Conservation (phyloP, 1,140 invertebrate genomes). For the Aphaenogaster ashmeadi region DNA sequence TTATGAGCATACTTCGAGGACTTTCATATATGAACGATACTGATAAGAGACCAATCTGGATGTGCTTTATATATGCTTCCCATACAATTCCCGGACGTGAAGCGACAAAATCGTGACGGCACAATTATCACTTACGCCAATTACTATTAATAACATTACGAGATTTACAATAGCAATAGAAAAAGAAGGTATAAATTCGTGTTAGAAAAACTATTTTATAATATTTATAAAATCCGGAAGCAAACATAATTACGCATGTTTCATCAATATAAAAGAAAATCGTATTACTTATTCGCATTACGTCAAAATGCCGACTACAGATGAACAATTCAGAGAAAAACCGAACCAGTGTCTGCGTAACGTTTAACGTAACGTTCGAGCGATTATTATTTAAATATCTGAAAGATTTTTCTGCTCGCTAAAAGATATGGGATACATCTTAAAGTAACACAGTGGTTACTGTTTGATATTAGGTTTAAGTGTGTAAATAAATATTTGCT, state of each 20-base stretch:
- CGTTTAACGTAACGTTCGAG: not conserved
- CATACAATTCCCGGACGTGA: slow-evolving; percentile 20
- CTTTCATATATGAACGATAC: slow-evolving; percentile 14
- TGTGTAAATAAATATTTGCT: slow-evolving; percentile 45
- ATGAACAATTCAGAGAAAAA: slow-evolving; percentile 26
- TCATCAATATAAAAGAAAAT: slow-evolving; percentile 31
- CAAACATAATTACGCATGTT: slow-evolving; percentile 35
- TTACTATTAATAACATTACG: slow-evolving; percentile 51
- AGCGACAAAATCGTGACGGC: slow-evolving; percentile 46
- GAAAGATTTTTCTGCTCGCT: slow-evolving; percentile 39
- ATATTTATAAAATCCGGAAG: slow-evolving; percentile 58
- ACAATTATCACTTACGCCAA: slow-evolving; percentile 24
- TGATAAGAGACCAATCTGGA: slow-evolving; percentile 31
- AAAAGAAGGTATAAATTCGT: slow-evolving; percentile 12
- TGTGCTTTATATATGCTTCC: slow-evolving; percentile 65
- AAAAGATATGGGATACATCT: slow-evolving; percentile 48
- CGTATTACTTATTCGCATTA: slow-evolving; percentile 40
- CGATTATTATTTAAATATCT: slow-evolving; percentile 41
- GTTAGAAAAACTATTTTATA: slow-evolving; percentile 49
- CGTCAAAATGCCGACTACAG: slow-evolving; percentile 19
- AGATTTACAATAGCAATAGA: slow-evolving; percentile 58
- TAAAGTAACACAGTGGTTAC: slow-evolving; percentile 35
- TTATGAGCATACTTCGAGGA: slow-evolving; percentile 7
- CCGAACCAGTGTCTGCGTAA: not conserved
- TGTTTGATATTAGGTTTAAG: slow-evolving; percentile 30